phyloP scores from a whole-genome alignment of 2,113 vertebrate genomes.

The Muscicapa adusta region DNA sequence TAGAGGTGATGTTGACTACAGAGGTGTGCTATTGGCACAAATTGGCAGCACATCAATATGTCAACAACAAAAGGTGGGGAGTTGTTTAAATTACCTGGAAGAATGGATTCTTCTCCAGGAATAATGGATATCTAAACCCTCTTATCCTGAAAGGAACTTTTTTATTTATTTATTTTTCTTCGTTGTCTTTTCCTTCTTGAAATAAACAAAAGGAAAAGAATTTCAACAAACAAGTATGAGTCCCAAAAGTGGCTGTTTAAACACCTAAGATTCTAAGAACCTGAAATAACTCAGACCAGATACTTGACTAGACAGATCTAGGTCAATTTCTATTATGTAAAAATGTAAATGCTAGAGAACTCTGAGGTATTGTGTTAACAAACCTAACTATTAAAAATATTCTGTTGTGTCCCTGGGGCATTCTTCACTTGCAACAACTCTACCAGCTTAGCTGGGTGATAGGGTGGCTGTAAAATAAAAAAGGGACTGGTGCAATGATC shows the following conservation, averaged over 20 bases:
- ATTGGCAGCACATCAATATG: neutral
- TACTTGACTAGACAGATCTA: neutral
- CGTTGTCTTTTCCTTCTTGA: neutral
- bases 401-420: no score
- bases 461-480: no score
- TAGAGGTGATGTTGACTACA: neutral
- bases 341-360: neutral
- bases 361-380: neutral
- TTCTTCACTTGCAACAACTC: no score
- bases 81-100: neutral
- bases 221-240: neutral
- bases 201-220: neutral
- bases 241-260: neutral
- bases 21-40: neutral
- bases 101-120: neutral
- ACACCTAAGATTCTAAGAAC: neutral
- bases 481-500: no score
- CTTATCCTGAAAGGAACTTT: neutral
- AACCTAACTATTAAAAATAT: neutral
- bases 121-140: neutral
- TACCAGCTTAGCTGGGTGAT: no score
- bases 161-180: neutral
- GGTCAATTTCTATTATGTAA: neutral
- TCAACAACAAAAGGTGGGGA: neutral
- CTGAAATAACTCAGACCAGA: neutral